phyloP scores from a whole-genome alignment of 1,140 invertebrate species.

The Bombus breviceps region DNA sequence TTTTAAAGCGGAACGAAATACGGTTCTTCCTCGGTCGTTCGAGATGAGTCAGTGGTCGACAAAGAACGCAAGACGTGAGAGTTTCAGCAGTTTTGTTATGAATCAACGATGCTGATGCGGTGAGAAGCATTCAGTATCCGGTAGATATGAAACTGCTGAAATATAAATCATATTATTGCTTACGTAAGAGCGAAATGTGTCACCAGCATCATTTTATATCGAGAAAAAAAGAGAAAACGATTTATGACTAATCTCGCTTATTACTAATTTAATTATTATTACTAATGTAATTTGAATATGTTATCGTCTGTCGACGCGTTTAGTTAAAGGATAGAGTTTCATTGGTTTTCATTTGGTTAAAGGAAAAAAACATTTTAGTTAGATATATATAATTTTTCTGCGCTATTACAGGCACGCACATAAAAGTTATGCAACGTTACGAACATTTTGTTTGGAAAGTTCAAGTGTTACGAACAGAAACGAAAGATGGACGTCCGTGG shows the following conservation, averaged over 20 bases:
- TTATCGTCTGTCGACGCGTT: background rate
- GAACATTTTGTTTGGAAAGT: too few species aligned
- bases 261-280: too few species aligned
- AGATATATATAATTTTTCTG: too few species aligned
- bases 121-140: background rate
- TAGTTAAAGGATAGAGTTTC: background rate
- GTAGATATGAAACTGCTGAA: background rate
- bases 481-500: too few species aligned
- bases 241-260: background rate
- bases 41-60: background rate
- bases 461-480: too few species aligned
- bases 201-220: background rate
- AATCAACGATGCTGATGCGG: constrained; percentile 26
- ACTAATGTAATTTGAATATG: too few species aligned
- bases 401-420: too few species aligned
- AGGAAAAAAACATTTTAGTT: background rate
- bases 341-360: background rate
- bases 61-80: background rate
- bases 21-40: background rate
- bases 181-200: background rate
- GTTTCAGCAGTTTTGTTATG: background rate
- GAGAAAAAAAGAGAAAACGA: background rate
- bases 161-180: constrained; percentile 11
- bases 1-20: background rate
- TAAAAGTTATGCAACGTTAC: too few species aligned